Evolutionary conservation across 2,113 vertebrate species (phyloP).

Genomic region (Salminus brasiliensis): DNA sequence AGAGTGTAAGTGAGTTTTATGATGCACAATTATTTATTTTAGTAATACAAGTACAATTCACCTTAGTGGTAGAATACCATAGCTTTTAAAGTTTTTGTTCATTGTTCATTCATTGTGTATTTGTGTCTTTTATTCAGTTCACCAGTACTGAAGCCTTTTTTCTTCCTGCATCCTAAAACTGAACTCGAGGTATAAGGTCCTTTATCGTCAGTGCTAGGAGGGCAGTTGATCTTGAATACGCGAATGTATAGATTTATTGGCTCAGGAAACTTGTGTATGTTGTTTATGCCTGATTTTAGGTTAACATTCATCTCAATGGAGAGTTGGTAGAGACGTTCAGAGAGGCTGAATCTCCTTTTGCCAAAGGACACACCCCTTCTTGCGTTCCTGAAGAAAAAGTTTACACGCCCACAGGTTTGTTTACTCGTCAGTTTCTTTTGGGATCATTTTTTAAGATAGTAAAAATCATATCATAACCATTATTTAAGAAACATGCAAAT

Average conservation of each 20-base stretch:
- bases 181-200: slow-evolving; percentile 65
- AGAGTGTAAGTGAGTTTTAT: slow-evolving; percentile 76
- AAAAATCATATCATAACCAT: not conserved
- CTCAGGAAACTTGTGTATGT: not conserved
- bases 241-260: slow-evolving; percentile 16
- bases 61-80: not conserved
- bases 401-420: slow-evolving; percentile 66
- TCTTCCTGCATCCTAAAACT: slow-evolving; percentile 82
- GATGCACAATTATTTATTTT: not conserved
- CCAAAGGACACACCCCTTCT: slow-evolving; percentile 58
- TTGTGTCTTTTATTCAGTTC: slow-evolving; percentile 69
- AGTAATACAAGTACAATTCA: not conserved
- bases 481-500: too few species aligned
- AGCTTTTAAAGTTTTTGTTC: not conserved
- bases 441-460: not conserved
- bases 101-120: not conserved
- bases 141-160: slow-evolving; percentile 85
- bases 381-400: slow-evolving; percentile 42
- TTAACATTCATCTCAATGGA: slow-evolving; percentile 76
- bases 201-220: too few species aligned
- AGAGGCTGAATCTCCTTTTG: slow-evolving; percentile 65
- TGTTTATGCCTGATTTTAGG: slow-evolving; percentile 59
- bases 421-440: too few species aligned
- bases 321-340: slow-evolving; percentile 74
- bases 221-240: not conserved